Base-by-base conservation (phyloP, 2,888 invertebrate genomes). In the Caenorhabditis sp. region DNA sequence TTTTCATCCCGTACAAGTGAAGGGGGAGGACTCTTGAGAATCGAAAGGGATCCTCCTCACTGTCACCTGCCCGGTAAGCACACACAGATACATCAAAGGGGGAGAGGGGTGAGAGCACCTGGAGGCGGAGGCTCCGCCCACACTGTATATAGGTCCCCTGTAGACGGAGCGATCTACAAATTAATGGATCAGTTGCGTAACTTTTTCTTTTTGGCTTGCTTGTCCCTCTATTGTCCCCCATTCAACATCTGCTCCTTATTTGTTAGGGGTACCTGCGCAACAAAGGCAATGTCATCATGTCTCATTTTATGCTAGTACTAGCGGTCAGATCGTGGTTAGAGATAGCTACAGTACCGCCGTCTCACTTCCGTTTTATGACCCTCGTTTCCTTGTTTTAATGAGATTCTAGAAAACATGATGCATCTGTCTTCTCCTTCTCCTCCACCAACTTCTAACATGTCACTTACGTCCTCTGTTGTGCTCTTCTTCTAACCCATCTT, bases 281-380 rank as follows among this genome's bases (percentile, higher is more conserved):
- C 77, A 77, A 77, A 77, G 77, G 68, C 77, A 77, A 70, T 77
- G 63, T 59, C 77, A 77, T 77, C 56, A 77, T 61, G 68, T 54
- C 38, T 38, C 38, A 51, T 63, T 41, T 77, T 77, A 47, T 47
- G 47, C 47, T 41, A 70, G 41, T 58, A 41, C 44, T 47, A n/a
- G n/a, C 54, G 47, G 49, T 76, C 49, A 68, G 77, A 77, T 77
- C 77, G 68, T 77, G 77, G 77, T 77, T 69, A 77, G 70, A 77
- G 77, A 77, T 77, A 69, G 59, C 58, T 76, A 77, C 70, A 69
- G 77, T 77, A 77, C 69, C 77, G 70, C 69, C 68, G n/a, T 1
- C 44, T 19, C 10, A n/a, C 4, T 47, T 47, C 19, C 54, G 26
- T 70, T 77, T 77, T 70, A 77, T 63, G 69, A 54, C 61, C 54